A percentile compares a stretch with the other conserved stretches of the same genome.
These are phyloP conservation scores for Pyrgilauda ruficollis DNA, from an alignment of 2,113 vertebrate species.

Conservation along the genomic window DNA sequence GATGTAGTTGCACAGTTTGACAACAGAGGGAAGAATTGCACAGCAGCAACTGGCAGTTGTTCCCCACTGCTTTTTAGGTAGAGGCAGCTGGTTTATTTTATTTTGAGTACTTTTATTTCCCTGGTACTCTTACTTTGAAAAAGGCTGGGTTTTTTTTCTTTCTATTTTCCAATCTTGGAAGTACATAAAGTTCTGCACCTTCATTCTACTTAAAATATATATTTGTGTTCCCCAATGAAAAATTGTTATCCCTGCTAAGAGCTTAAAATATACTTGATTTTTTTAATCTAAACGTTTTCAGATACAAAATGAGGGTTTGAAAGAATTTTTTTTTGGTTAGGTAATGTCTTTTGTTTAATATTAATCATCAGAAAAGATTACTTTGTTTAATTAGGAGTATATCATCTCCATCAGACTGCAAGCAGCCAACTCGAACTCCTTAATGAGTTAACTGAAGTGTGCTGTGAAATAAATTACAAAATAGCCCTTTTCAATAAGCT, in stretches of 20 bases:
- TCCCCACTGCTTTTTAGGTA: not conserved
- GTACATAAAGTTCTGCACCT: not conserved
- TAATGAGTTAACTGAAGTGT: constrained; percentile 1
- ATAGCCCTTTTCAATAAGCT: not conserved
- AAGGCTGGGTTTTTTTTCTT: not conserved
- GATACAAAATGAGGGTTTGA: not conserved
- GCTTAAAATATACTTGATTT: not conserved
- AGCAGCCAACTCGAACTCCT: not conserved
- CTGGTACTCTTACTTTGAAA: not conserved
- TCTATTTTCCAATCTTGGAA: not conserved
- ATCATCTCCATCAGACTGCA: not conserved
- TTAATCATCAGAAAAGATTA: not conserved
- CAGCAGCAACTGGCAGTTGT: not conserved
- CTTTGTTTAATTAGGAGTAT: not conserved
- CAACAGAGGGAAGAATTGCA: constrained; percentile 50
- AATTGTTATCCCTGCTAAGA: not conserved
- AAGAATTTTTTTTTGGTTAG: not conserved
- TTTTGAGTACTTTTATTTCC: not conserved
- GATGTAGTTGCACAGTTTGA: constrained; percentile 38
- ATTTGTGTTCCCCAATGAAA: not conserved
- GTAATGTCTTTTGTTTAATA: not conserved
- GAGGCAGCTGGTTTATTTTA: not conserved
- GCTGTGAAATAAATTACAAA: not conserved
- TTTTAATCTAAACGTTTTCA: not conserved
- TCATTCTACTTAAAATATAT: not conserved